A percentile compares a stretch with the other conserved stretches of the same genome.
These are phyloP conservation scores for Porites lutea DNA, from an alignment of 64 coral and sea anemone species.

Conservation along the genomic window DNA sequence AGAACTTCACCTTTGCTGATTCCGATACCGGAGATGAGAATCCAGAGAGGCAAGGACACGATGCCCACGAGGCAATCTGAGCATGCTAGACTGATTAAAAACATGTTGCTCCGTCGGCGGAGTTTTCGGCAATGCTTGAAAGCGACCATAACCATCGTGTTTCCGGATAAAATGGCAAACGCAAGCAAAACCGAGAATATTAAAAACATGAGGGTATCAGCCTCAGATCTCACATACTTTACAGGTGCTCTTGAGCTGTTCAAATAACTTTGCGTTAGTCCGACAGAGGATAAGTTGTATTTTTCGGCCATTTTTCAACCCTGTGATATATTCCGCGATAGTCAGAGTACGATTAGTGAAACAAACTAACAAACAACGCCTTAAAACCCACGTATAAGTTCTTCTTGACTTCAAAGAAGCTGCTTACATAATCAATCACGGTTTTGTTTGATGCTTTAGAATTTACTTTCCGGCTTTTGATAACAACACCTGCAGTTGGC, in stretches of 20 bases:
- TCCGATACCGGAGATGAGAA: slow-evolving; percentile 1
- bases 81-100: background rate
- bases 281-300: background rate
- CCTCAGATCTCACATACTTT: background rate
- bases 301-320: background rate
- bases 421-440: too few species aligned
- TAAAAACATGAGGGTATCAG: background rate
- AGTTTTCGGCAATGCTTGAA: slow-evolving; percentile 8
- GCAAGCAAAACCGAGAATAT: slow-evolving; percentile 11
- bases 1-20: background rate
- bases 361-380: too few species aligned
- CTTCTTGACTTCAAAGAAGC: too few species aligned
- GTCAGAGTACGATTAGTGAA: too few species aligned
- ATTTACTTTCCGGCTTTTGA: too few species aligned
- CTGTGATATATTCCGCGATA: background rate
- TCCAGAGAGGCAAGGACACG: background rate
- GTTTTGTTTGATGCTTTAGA: too few species aligned
- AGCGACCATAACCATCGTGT: slow-evolving; percentile 5
- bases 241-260: background rate
- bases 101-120: background rate
- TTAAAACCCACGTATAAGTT: too few species aligned
- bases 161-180: slow-evolving; percentile 2
- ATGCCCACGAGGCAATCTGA: slow-evolving; percentile 5
- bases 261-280: background rate
- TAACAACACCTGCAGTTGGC: too few species aligned